A percentile compares a stretch with the other conserved stretches of the same genome.
Conservation (phyloP, 2,888 invertebrate species). For the Lycia hirtaria region DNA sequence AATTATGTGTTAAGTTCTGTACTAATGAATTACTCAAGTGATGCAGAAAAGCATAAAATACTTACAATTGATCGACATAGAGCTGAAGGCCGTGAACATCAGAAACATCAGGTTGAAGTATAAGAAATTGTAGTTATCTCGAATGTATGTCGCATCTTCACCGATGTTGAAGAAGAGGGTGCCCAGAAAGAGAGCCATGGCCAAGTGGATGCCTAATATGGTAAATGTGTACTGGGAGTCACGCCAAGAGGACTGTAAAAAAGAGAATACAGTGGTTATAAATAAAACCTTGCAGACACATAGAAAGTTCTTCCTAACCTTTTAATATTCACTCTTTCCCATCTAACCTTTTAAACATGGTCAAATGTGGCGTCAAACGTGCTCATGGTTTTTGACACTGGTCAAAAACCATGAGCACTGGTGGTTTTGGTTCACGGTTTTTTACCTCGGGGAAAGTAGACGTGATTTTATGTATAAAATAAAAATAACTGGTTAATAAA, state of each 20-base stretch:
- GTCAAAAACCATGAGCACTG: too few species aligned
- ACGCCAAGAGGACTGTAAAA: conserved; percentile 85
- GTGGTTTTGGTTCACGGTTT: too few species aligned
- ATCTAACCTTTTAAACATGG: too few species aligned
- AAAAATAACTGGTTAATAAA: too few species aligned
- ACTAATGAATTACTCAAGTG: too few species aligned
- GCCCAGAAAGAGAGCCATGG: conserved; percentile 93
- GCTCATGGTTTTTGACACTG: too few species aligned
- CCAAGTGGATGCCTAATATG: conserved; percentile 91
- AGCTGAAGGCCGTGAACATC: conserved; percentile 97
- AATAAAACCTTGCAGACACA: neutral
- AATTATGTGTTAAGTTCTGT: too few species aligned
- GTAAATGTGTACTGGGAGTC: conserved; percentile 91
- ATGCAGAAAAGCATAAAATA: too few species aligned
- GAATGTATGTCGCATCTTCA: conserved; percentile 92
- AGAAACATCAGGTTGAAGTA: conserved; percentile 97
- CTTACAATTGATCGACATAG: conserved; percentile 94
- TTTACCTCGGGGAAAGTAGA: too few species aligned
- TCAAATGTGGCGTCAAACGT: too few species aligned
- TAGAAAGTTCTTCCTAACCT: neutral
- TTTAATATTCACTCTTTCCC: too few species aligned
- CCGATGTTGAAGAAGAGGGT: conserved; percentile 94
- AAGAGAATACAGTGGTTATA: neutral
- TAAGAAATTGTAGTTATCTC: conserved; percentile 94
- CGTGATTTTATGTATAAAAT: too few species aligned